A percentile compares a stretch with the other conserved stretches of the same genome.
Evolutionary conservation across 2,888 invertebrate genomes (phyloP).

Genomic region (Tribolium freemani): DNA sequence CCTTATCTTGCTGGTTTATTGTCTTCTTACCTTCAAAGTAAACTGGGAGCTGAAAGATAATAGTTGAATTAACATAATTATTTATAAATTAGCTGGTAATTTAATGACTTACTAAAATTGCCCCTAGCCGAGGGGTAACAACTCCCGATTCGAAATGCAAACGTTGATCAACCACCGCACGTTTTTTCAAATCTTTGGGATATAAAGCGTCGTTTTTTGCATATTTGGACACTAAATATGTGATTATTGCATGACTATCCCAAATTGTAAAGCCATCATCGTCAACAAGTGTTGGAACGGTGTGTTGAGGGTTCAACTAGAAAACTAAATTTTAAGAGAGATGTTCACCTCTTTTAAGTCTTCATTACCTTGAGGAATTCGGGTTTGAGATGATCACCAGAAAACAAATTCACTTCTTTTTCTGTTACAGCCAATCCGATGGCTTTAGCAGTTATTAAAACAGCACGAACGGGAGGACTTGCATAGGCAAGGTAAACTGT

Average conservation of each 20-base stretch:
- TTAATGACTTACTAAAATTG: not conserved
- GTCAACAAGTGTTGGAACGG: slow-evolving; percentile 71
- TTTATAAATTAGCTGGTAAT: not conserved
- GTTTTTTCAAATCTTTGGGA: slow-evolving; percentile 69
- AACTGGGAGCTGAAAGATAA: slow-evolving; percentile 1
- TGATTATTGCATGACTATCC: slow-evolving; percentile 78
- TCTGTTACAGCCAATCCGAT: slow-evolving; percentile 66
- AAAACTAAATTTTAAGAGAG: not conserved
- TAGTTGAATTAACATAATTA: not conserved
- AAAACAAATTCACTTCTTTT: slow-evolving; percentile 64
- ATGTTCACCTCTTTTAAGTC: not conserved
- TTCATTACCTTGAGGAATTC: slow-evolving; percentile 63
- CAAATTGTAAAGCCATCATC: slow-evolving; percentile 69
- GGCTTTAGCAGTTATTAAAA: slow-evolving; percentile 66
- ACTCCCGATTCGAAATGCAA: slow-evolving; percentile 72
- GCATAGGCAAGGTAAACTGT: slow-evolving; percentile 65
- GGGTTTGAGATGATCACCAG: slow-evolving; percentile 63
- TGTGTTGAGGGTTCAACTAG: slow-evolving; percentile 76
- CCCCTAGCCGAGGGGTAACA: slow-evolving; percentile 56
- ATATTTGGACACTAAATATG: slow-evolving; percentile 75
- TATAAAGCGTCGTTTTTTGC: slow-evolving; percentile 71
- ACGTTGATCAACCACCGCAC: slow-evolving; percentile 71
- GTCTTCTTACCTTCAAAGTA: not conserved
- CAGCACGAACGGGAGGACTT: slow-evolving; percentile 69
- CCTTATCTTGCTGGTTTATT: slow-evolving; percentile 60